These are phyloP conservation scores for Molossus alvarezi DNA, from an alignment of 2,797 vertebrate genomes.

Conservation along the genomic window DNA sequence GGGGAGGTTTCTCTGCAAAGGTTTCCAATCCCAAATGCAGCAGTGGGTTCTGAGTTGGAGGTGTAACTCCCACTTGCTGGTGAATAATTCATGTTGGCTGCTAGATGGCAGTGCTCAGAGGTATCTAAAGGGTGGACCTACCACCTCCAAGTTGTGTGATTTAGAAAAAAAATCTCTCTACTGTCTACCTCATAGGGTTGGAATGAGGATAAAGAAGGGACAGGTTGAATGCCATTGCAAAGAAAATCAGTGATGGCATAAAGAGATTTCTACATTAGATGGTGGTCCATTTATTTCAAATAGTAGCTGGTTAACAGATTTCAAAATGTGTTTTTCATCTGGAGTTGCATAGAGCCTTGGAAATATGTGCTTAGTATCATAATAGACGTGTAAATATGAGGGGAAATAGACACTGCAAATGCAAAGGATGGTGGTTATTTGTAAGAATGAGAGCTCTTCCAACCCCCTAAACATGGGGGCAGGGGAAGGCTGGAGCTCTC, in stretches of 20 bases:
- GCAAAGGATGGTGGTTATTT: conserved; percentile 54
- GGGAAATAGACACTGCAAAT: conserved; percentile 29
- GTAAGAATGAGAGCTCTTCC: conserved; percentile 32
- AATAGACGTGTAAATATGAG: conserved; percentile 50
- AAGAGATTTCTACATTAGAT: conserved; percentile 60
- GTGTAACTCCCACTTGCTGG: conserved; percentile 73
- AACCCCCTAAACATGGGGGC: background rate
- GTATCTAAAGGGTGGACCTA: conserved; percentile 57
- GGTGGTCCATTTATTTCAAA: conserved; percentile 67
- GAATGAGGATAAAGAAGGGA: conserved; percentile 72
- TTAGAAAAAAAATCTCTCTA: conserved; percentile 58
- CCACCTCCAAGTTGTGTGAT: conserved; percentile 67
- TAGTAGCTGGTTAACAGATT: conserved; percentile 60
- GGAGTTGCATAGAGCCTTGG: conserved; percentile 61
- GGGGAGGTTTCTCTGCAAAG: conserved; percentile 71
- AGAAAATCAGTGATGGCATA: conserved; percentile 58
- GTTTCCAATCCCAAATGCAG: conserved; percentile 68
- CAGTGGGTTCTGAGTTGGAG: conserved; percentile 64
- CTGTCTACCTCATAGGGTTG: conserved; percentile 75
- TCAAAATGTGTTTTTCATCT: conserved; percentile 65
- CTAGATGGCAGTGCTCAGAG: conserved; percentile 72
- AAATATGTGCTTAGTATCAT: conserved; percentile 43
- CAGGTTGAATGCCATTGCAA: conserved; percentile 62
- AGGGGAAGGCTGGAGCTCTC: background rate
- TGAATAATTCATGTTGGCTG: conserved; percentile 76